phyloP scores from a whole-genome alignment of 2,113 vertebrate species.

The Stercorarius parasiticus region DNA sequence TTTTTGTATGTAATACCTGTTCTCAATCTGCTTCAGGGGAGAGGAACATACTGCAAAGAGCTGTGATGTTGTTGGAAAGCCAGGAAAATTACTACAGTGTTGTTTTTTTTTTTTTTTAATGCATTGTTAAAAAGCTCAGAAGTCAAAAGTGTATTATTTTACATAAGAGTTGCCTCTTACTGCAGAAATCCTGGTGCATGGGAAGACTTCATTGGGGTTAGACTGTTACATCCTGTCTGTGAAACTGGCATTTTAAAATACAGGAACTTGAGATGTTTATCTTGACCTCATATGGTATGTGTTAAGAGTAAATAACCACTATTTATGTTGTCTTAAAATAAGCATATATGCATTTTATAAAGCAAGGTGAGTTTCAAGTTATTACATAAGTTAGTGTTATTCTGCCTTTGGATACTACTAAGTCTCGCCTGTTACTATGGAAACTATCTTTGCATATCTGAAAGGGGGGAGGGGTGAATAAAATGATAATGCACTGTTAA shows the following conservation, averaged over 20 bases:
- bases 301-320: neutral
- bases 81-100: neutral
- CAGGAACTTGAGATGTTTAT: neutral
- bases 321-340: neutral
- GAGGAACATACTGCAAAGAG: neutral
- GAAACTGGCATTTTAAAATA: neutral
- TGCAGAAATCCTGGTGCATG: neutral
- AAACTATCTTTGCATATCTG: slow-evolving; percentile 33
- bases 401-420: slow-evolving; percentile 19
- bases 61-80: neutral
- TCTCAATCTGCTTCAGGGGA: neutral
- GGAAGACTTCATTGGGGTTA: neutral
- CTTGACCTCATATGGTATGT: neutral
- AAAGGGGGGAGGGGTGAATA: neutral
- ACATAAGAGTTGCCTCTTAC: neutral
- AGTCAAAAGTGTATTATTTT: neutral
- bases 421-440: slow-evolving; percentile 22
- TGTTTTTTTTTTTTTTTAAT: neutral
- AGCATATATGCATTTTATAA: neutral
- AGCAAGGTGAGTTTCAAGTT: neutral
- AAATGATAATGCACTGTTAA: neutral
- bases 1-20: neutral
- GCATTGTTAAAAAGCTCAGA: neutral
- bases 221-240: neutral
- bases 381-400: slow-evolving; percentile 3